Evolutionary conservation across 2,797 vertebrate genomes (phyloP), one percentile per base, ranked within the genome.

Genomic region (Poecilia wingei): DNA sequence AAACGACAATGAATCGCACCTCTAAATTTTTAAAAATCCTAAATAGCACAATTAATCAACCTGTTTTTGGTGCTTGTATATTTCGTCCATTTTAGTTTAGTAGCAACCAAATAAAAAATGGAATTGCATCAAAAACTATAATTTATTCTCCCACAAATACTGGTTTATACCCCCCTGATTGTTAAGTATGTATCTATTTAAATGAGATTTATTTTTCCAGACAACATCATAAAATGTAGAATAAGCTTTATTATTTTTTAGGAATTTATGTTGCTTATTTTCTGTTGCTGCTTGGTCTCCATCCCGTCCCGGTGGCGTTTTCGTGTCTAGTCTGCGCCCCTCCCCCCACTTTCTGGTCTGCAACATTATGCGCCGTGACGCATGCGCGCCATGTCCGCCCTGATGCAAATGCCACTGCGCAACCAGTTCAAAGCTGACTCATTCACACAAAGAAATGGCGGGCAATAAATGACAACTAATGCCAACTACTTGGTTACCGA

Each of bases 321-420:
- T 91, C 79, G 79, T 92, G 93, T 94, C 93, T 94, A 79, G 92
- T 87, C 93, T 84, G 85, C 81, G 87, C 92, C 92, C 88, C 91
- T 92, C 94, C 94, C 93, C 94, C 94, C 93, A 84, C 76, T 4
- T 85, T 92, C 90, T 85, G 87, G 92, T 94, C 94, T 87, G 95
- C 95, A 96, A 95, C 94, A 87, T 85, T 80, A 84, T 82, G 82
- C 89, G 77, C 73, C 76, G 78, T 2, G 47, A 81, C 96, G 96
- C 96, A 95, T 95, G 96, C 95, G 96, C 93, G 43, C 3, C 71
- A 5, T 6, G 12, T 57, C 57, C 88, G 74, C 79, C 90, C 80
- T 83, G 89, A 95, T 91, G 93, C 91, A 95, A 96, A 96, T 95
- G 89, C 86, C 93, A 96, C 95, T 96, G 96, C 96, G 96, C 94